A percentile compares a stretch with the other conserved stretches of the same genome.
Conservation (phyloP, 2,113 vertebrate species). For the Lota lota region DNA sequence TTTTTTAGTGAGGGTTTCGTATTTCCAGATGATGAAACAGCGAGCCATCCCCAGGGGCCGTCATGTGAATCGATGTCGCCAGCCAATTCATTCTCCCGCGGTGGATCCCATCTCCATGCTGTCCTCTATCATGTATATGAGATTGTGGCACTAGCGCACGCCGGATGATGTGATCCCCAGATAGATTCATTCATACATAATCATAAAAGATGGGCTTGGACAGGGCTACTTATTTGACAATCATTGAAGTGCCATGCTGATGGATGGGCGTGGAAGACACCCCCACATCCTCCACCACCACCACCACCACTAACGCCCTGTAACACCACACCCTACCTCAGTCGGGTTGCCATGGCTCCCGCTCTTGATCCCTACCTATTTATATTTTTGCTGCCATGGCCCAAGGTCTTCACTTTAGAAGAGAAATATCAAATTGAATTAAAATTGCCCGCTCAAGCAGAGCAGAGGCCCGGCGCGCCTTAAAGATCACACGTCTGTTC, state of each 20-base stretch:
- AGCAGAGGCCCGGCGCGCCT: constrained; percentile 55
- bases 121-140: constrained; percentile 60
- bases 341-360: constrained; percentile 20
- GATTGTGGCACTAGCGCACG: constrained; percentile 51
- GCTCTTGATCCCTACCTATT: constrained; percentile 54
- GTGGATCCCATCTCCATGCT: constrained; percentile 63
- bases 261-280: constrained; percentile 55
- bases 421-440: constrained; percentile 72
- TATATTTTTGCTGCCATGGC: constrained; percentile 46
- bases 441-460: constrained; percentile 72
- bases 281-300: constrained; percentile 42
- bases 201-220: constrained; percentile 73
- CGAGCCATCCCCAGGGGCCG: constrained; percentile 33
- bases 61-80: constrained; percentile 46
- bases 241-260: constrained; percentile 71
- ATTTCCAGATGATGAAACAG: constrained; percentile 33
- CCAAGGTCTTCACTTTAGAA: constrained; percentile 67
- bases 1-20: background rate
- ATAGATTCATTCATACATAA: constrained; percentile 70
- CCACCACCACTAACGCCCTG: constrained; percentile 22
- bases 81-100: constrained; percentile 40
- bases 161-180: constrained; percentile 60
- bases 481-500: constrained; percentile 73
- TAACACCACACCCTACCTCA: background rate
- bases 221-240: constrained; percentile 75